Percentiles rank a stretch among this genome's conserved stretches.
These are phyloP conservation scores for Grus americana DNA, from an alignment of 2,113 vertebrate species.

Conservation along the genomic window DNA sequence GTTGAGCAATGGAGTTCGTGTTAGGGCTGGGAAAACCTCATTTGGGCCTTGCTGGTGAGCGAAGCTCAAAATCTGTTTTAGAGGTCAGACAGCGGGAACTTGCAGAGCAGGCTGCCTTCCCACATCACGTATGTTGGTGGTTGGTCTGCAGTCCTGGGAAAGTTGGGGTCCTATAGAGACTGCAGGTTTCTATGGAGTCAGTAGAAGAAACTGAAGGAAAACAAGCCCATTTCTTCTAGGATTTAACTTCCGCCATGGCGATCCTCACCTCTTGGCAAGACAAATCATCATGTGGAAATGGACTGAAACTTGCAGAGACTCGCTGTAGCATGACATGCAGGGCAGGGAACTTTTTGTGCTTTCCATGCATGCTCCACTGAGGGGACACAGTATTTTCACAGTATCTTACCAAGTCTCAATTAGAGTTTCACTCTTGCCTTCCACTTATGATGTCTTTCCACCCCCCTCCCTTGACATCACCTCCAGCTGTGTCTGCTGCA, in stretches of 20 bases:
- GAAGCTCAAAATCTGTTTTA: not conserved
- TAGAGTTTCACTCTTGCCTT: slow-evolving; percentile 10
- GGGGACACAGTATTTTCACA: not conserved
- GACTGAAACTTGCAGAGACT: not conserved
- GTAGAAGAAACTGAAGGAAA: not conserved
- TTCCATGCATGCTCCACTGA: not conserved
- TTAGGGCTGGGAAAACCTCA: not conserved
- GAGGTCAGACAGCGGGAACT: not conserved
- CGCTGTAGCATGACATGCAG: fast-evolving
- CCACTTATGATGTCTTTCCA: not conserved
- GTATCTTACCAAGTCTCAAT: not conserved
- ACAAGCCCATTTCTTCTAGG: not conserved
- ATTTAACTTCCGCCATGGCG: not conserved
- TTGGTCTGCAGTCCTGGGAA: not conserved
- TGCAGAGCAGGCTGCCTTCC: not conserved
- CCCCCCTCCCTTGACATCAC: not conserved
- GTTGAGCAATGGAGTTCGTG: fast-evolving
- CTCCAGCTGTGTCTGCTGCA: slow-evolving; percentile 38
- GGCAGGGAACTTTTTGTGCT: not conserved
- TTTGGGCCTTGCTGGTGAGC: not conserved
- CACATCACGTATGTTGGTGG: not conserved
- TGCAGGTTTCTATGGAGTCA: fast-evolving
- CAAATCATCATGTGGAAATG: not conserved
- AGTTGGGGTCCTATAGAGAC: not conserved
- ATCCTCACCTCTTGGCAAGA: not conserved